Evolutionary conservation across 2,113 vertebrate species (phyloP), one percentile per base, ranked within the genome.

Genomic region (Eleginops maclovinus): DNA sequence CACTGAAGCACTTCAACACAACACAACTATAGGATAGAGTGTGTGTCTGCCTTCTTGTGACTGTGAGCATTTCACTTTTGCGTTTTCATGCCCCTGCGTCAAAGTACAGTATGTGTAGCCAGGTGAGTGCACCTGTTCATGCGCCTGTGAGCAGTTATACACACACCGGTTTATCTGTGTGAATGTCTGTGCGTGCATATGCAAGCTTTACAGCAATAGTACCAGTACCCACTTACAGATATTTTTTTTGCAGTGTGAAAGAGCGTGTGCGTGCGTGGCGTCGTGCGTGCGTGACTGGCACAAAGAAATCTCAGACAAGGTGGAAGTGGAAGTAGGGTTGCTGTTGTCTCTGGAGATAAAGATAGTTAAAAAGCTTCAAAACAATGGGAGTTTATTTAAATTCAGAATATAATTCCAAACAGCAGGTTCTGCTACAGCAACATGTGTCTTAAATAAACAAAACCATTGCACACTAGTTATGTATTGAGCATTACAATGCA

Each of bases 1-100:
- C 76, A 63, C 83, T 81, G 75, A 83, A 60, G 56, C 43, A 46
- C 68, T 84, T 82, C 85, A 82, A 36, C 82, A 76, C 71, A 76
- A 82, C 65, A 74, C 66, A 78, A 40, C 80, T 81, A 80, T 82
- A 82, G 72, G 79, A 88, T 71, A 71, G 64, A 44, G 16, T 43
- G 63, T n/a, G 22, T 70, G 58, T 47, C 3, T 67, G 36, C 47
- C 21, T 40, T 31, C 21, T 21, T 46, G 54, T 24, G 31, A 28
- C 41, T 54, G 28, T 12, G 61, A 71, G 17, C 19, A 51, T 67
- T 58, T 80, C 47, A 53, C 15, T 0, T 9, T 54, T 69, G 51
- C 56, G 24, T 41, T 54, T 51, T 61, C 21, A 21, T 50, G 26
- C 55, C 51, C 56, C 41, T 77, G 69, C 24, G 17, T 50, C 31